Percentiles rank a stretch among this genome's conserved stretches.
Conservation (phyloP, 2,888 invertebrate species). For the Patella caerulea region DNA sequence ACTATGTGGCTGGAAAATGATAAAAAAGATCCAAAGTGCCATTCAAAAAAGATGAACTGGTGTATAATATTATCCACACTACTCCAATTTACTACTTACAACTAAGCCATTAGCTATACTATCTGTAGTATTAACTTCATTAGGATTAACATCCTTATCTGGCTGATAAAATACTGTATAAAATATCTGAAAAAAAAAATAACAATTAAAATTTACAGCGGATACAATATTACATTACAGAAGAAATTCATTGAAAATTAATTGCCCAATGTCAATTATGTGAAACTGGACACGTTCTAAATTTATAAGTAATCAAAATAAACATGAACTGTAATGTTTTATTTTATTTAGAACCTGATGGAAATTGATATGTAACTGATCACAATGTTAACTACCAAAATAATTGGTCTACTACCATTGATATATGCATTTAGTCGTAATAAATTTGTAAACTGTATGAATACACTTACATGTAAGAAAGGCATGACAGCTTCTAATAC, state of each 20-base stretch:
- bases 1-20: not conserved
- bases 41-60: too few relatives aligned
- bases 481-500: conserved; percentile 68
- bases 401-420: not conserved
- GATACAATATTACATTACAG: too few relatives aligned
- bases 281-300: too few relatives aligned
- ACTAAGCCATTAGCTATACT: conserved; percentile 60
- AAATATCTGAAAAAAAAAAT: conserved; percentile 58
- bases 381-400: not conserved
- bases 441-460: not conserved
- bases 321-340: too few relatives aligned
- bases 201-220: not conserved
- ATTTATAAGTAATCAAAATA: too few relatives aligned
- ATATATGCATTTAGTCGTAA: not conserved
- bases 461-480: conserved; percentile 60
- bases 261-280: too few relatives aligned
- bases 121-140: conserved; percentile 64
- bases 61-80: not conserved
- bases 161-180: conserved; percentile 65
- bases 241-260: too few relatives aligned
- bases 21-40: not conserved
- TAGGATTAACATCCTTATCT: conserved; percentile 64
- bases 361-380: too few relatives aligned
- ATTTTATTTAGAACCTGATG: too few relatives aligned
- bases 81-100: conserved; percentile 44